phyloP scores from a whole-genome alignment of 2,797 vertebrate species.

The Platyrinchus mystaceus region DNA sequence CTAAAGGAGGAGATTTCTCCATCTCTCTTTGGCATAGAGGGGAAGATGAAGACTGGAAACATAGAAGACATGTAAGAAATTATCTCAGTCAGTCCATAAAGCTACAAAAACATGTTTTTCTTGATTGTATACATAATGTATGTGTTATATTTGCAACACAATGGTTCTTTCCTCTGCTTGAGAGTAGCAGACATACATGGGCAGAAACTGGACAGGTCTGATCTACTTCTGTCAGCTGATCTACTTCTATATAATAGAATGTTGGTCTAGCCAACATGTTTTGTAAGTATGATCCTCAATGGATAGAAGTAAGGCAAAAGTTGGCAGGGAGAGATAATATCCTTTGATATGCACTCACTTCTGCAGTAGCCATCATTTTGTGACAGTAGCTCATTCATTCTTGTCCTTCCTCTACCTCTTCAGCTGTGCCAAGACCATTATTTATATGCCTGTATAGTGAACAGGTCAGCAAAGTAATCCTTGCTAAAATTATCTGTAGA shows the following conservation, averaged over 20 bases:
- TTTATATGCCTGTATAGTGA: not conserved
- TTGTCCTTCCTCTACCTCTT: not conserved
- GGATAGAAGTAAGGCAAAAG: not conserved
- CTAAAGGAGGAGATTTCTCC: not conserved
- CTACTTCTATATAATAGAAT: not conserved
- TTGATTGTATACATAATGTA: not conserved
- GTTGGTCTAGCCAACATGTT: not conserved
- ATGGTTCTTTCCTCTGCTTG: not conserved
- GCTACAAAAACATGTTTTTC: not conserved
- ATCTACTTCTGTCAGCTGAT: not conserved
- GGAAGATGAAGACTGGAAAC: not conserved
- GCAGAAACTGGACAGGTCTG: not conserved
- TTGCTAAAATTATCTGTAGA: not conserved
- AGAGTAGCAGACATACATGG: not conserved
- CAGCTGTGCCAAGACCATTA: not conserved
- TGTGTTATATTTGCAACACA: not conserved
- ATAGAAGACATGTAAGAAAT: conserved; percentile 68
- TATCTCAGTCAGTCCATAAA: not conserved
- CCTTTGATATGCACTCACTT: not conserved
- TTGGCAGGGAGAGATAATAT: not conserved
- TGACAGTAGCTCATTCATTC: not conserved
- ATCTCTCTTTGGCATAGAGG: conserved; percentile 30
- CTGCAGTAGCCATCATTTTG: not conserved
- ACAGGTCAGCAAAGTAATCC: not conserved
- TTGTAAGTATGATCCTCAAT: not conserved